Conservation (phyloP, 2,888 invertebrate genomes). For the Caenorhabditis plicata region DNA sequence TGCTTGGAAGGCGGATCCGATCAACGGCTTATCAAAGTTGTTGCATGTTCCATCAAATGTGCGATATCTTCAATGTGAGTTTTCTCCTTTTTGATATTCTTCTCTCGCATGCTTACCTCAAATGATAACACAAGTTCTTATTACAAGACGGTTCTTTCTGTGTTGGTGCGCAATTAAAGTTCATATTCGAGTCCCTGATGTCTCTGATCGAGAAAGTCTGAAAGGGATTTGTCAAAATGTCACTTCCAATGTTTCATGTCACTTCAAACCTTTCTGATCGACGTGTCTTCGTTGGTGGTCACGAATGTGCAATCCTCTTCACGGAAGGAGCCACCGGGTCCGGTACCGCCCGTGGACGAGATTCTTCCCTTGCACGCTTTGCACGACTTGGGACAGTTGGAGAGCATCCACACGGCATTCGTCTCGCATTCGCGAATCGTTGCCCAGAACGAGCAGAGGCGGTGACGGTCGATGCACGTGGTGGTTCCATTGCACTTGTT, state of each 20-base stretch:
- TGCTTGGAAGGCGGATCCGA: constrained; percentile 63
- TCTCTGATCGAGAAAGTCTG: constrained; percentile 60
- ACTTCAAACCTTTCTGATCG: constrained; percentile 28
- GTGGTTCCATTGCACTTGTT: constrained; percentile 60
- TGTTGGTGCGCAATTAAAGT: constrained; percentile 61
- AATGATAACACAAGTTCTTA: constrained; percentile 61
- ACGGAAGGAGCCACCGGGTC: constrained; percentile 50
- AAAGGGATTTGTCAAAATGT: background rate
- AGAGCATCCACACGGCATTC: constrained; percentile 65
- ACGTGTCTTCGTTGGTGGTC: constrained; percentile 61
- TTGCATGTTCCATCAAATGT: constrained; percentile 65
- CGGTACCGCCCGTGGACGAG: constrained; percentile 38
- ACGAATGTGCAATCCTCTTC: constrained; percentile 62
- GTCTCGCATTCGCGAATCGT: constrained; percentile 63
- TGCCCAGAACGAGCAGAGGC: constrained; percentile 62
- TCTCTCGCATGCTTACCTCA: constrained; percentile 30
- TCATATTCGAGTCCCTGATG: constrained; percentile 58
- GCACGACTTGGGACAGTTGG: constrained; percentile 61
- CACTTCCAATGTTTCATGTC: background rate
- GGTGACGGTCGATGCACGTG: constrained; percentile 61
- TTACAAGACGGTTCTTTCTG: constrained; percentile 54
- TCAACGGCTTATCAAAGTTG: constrained; percentile 57
- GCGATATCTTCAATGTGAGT: constrained; percentile 48
- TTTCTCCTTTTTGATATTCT: no score
- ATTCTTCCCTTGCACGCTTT: constrained; percentile 61